Base-by-base conservation (phyloP, 2,888 invertebrate species). In the Xanthorhoe designata region DNA sequence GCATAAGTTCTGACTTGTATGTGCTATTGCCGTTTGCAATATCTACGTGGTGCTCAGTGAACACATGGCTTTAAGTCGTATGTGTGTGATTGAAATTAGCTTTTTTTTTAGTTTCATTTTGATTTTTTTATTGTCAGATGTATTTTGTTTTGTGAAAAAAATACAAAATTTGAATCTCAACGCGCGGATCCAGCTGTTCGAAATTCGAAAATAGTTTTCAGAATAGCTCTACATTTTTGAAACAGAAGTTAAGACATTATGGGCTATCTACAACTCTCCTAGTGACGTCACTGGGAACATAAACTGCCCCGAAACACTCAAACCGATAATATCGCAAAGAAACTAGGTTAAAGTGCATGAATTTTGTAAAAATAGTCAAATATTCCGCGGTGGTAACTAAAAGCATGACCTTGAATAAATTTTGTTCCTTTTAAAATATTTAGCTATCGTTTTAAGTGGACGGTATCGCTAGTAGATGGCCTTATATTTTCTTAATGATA, bases 251-350 rank as follows among this genome's bases (percentile, higher is more conserved):
- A 10, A 10, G 10, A 38, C 13, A 5, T 38, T 2, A 13, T 3
- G 38, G 10, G 17, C 13, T 18, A 49, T 38, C 42, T 18, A 8
- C 15, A 50, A 50, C n/a, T 2, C n/a, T 9, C 42, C 61, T 58
- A 6, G n/a, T 17, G 54, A 50, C 61, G n/a, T 9, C 2, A n/a
- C 66, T 58, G 66, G 71, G 56, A 32, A 73, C 63, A 77, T 84
- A 83, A 83, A 83, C 80, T 72, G 64, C 72, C 71, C 68, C 77
- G 76, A 78, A 80, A 83, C 81, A 80, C 80, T 81, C 76, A 77
- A 69, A 75, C 74, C 74, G 81, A 82, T 80, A 75, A 71, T 77
- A 84, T 84, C 83, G 66, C 52, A 51, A 66, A 66, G 68, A 68
- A 78, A 75, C 75, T 75, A 70, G 76, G 76, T 77, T 72, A 68